Evolutionary conservation across 23 tunicate species (phyloP), one percentile per base, ranked within the genome.

Genomic region (Corella eumyota): DNA sequence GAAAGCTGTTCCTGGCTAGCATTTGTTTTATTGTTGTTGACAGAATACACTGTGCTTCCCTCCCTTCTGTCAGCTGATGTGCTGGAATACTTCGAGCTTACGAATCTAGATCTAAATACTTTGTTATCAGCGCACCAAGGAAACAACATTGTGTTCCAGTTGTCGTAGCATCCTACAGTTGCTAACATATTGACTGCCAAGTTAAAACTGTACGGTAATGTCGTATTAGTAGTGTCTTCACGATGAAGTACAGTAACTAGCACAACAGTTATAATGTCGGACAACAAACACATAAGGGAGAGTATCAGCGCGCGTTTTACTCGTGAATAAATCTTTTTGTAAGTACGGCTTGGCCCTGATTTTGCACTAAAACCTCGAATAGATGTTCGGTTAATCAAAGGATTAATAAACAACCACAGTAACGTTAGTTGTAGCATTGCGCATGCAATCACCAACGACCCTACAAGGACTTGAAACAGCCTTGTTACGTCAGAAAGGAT

Each of bases 291-390:
- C 4, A 79, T 0, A 2, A 48, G 37, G 4, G 87, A 30, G 20
- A 79, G 69, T 19, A 79, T 30, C 25, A 79, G 32, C 4, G 87
- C 87, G 4, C 66, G 56, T 38, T 70, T 79, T 19, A 70, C 77
- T 27, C 87, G 74, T 52, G 56, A 27, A 19, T 45, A 32, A 9
- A 77, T 51, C 0, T 61, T 59, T 37, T 20, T 46, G 25, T 30
- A 50, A 36, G 56, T 33, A 6, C 33, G 25, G 4, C 34, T 60
- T n/a, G n/a, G n/a, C n/a, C n/a, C n/a, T 15, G 47, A 40, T 25
- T 52, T 26, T 1, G 68, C 51, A n/a, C n/a, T n/a, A 24, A 49
- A 45, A 5, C 59, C 71, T 4, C 32, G 27, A 11, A 72, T 61
- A 1, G 67, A 51, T 1, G 69, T 60, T 3, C 78, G 71, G 45